Evolutionary conservation across 1,140 invertebrate genomes (phyloP), one percentile per base, ranked within the genome.

Genomic region (Hylaeus volcanicus): DNA sequence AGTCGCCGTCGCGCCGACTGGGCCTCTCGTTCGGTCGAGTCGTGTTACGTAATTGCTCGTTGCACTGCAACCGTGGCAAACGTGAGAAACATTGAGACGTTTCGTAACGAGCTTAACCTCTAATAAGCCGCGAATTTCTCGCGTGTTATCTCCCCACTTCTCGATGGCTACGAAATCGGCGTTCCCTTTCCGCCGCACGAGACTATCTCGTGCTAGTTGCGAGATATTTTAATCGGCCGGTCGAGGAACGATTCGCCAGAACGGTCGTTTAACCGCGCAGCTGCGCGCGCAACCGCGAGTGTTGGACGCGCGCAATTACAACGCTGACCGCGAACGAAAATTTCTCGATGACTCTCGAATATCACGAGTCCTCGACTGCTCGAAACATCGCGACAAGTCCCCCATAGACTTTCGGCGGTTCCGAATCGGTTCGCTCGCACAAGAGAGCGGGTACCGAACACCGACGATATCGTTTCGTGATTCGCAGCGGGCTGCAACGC

Each of bases 1-100:
- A 66, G 61, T 72, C 68, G 45, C 61, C 66, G 37, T 4, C 41
- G 60, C 48, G 39, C 39, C 64, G 48, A 51, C 3, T 14, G 11
- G 5, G 5, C 14, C 43, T 48, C 39, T 43, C 58, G 75, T 56
- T 85, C 53, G 69, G 26, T 26, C 68, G 64, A 48, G 58, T 61
- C 51, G 58, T 15, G 53, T 85, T 85, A 85, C 83, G 73, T 85
- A 85, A 85, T 81, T 60, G 66, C 72, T 75, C 77, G 60, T 73
- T 85, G 79, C 70, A 84, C 55, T 71, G 73, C 76, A 63, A 60
- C 65, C 76, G 69, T 60, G 70, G 65, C 39, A 79, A 84, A 84
- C 71, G 76, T 74, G 76, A 85, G 75, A 43, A 79, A 80, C 65
- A 61, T 70, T 11, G 81, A 45, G 81, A 73, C 26, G 51, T 68